A percentile compares a stretch with the other conserved stretches of the same genome.
Conservation (phyloP, 1,140 invertebrate genomes). For the Homalodisca vitripennis region DNA sequence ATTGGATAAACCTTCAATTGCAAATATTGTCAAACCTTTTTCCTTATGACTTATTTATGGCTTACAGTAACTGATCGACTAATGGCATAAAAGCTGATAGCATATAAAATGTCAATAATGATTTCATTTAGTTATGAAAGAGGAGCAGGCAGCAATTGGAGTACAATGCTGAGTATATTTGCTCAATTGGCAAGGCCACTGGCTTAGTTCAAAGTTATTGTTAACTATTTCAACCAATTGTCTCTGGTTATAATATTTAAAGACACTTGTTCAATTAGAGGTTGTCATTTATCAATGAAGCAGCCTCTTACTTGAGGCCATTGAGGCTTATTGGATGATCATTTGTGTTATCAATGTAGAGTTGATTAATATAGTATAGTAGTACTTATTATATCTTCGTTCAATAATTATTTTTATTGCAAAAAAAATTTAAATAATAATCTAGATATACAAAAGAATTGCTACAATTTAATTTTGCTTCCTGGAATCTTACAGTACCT, state of each 20-base stretch:
- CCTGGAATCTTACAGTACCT: too few relatives aligned
- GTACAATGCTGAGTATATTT: slow-evolving; percentile 24
- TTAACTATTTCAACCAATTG: slow-evolving; percentile 27
- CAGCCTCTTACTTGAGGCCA: background rate
- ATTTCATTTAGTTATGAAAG: slow-evolving; percentile 24
- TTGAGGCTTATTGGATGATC: too few relatives aligned
- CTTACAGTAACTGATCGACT: background rate
- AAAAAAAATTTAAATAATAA: too few relatives aligned
- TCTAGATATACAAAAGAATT: too few relatives aligned
- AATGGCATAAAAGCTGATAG: background rate
- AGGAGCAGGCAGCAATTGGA: background rate
- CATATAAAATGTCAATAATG: background rate
- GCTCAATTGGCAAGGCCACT: slow-evolving; percentile 28
- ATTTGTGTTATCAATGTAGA: too few relatives aligned
- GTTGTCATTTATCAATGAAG: slow-evolving; percentile 14
- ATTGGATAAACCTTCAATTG: too few relatives aligned
- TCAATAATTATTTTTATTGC: too few relatives aligned
- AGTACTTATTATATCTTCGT: too few relatives aligned
- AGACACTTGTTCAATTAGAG: slow-evolving; percentile 25
- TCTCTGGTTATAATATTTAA: slow-evolving; percentile 25
- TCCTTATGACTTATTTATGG: too few relatives aligned
- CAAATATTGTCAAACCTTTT: too few relatives aligned
- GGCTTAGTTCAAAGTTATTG: slow-evolving; percentile 21
- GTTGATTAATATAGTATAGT: too few relatives aligned
- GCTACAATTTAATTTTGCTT: too few relatives aligned